Base-by-base conservation (phyloP, 2,888 invertebrate genomes). In the Pyrgus malvae region DNA sequence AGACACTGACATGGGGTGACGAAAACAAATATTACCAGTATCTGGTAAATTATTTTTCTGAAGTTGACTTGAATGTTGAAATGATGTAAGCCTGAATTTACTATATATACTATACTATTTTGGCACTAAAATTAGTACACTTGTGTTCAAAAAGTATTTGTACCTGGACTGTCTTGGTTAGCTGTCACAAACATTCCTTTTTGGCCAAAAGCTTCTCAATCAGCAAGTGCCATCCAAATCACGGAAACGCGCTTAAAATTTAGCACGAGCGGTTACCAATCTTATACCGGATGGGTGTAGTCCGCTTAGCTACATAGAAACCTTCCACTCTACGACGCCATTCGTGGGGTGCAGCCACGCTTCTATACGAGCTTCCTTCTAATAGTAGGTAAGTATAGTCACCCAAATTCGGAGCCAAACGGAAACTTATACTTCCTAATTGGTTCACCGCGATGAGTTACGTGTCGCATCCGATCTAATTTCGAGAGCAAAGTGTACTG, bases 351-450 rank as follows among this genome's bases (percentile, higher is more conserved):
- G n/a, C n/a, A n/a, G n/a, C n/a, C n/a, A n/a, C n/a, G n/a, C n/a
- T n/a, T n/a, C n/a, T n/a, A n/a, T n/a, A n/a, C n/a, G n/a, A n/a
- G n/a, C n/a, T n/a, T n/a, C n/a, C n/a, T 27, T 9, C n/a, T 9
- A 19, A 1, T 14, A 35, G 9, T 2, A 2, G 16, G n/a, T 3
- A 17, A 19, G 17, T 19, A 3, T 25, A 12, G 12, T 21, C 21
- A 11, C 12, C 9, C 4, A 42, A 27, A 7, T 29, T 16, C 42
- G 27, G 17, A 42, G 1, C 16, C 2, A 42, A 29, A 42, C 78
- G 78, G 78, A 27, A 76, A 76, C 70, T 67, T 62, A 69, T 67
- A 66, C 69, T 72, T 12, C 62, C 68, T 76, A 75, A 76, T 76
- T 75, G 69, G 67, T 59, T 21, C 16, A 33, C 49, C 51, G 55